Base-by-base conservation (phyloP, 2,888 invertebrate species). In the Galerucella nymphaeae region DNA sequence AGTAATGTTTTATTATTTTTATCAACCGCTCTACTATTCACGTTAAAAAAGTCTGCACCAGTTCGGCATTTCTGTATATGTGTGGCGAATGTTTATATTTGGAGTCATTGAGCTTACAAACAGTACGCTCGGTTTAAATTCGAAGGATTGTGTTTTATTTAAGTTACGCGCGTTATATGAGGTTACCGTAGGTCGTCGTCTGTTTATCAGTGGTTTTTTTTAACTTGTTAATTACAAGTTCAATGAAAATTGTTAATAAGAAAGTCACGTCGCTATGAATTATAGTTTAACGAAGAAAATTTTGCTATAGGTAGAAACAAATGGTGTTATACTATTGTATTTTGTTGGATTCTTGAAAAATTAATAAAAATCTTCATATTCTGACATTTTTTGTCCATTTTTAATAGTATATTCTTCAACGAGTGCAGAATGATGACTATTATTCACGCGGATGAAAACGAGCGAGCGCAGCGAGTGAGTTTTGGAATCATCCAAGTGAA, bases 1-100 rank as follows among this genome's bases (percentile, higher is more conserved):
- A 85, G 85, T 84, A 81, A 82, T 83, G 84, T 84, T 85, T 85
- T 85, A 84, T 85, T 85, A 84, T 85, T 85, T 85, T 85, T 85
- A 85, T 84, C 84, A 81, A 81, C 78, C 78, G 76, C 71, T 77
- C 71, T 83, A 83, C 83, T 83, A 83, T 78, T 81, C 81, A 78
- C 78, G 63, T 77, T 74, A 81, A 83, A 83, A 83, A 83, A 81
- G 83, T 83, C 66, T 68, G 73, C 71, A 70, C 71, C 74, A 77
- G 67, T 77, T 75, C 66, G 76, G 77, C 75, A 76, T 77, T 78
- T 78, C 75, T 77, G 72, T 77, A 75, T 42, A 13, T 42, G 13
- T 78, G 74, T 66, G 63, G 70, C 62, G 66, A 70, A 66, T 77
- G 77, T 77, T 75, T 78, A 76, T 78, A 74, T 76, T 73, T 75